Evolutionary conservation across 53 echinoderm and acorn worm genomes (phyloP).

Genomic region (Luidia sarsii): DNA sequence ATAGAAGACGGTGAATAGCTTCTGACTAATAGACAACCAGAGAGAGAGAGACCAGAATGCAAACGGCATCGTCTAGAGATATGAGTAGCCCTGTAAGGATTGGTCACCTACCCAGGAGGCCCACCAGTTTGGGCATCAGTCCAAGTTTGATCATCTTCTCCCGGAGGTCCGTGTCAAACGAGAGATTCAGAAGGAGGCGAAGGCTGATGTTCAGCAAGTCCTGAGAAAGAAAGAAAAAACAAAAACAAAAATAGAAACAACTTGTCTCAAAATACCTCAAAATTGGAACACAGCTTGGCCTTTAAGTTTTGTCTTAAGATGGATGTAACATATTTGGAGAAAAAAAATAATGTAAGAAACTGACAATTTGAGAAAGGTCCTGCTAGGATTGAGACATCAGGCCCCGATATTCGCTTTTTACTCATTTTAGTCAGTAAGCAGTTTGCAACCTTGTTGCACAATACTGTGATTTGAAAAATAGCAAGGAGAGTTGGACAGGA

Average conservation of each 20-base stretch:
- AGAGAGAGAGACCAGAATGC: not conserved
- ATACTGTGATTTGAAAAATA: too few species aligned
- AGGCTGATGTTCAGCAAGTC: conserved; percentile 97
- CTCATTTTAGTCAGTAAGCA: too few species aligned
- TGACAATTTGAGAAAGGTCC: too few species aligned
- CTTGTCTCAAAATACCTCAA: not conserved
- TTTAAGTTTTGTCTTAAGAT: not conserved
- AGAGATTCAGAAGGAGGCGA: conserved; percentile 85
- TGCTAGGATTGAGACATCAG: too few species aligned
- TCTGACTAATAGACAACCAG: too few species aligned
- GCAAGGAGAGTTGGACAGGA: too few species aligned
- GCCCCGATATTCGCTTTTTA: too few species aligned
- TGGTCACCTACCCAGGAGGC: conserved; percentile 85
- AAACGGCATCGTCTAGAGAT: too few species aligned
- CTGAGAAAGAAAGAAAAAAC: conserved; percentile 36
- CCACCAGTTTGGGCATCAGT: conserved; percentile 91
- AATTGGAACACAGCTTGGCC: not conserved
- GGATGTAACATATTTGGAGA: not conserved
- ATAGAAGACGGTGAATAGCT: not conserved
- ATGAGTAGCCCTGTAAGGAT: too few species aligned
- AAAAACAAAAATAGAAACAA: not conserved
- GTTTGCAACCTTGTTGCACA: too few species aligned
- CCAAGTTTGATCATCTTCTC: conserved; percentile 98
- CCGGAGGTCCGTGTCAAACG: conserved; percentile 93
- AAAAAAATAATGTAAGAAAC: not conserved